Evolutionary conservation across 2,888 invertebrate species (phyloP).

Genomic region (Alviniconcha strummeri): DNA sequence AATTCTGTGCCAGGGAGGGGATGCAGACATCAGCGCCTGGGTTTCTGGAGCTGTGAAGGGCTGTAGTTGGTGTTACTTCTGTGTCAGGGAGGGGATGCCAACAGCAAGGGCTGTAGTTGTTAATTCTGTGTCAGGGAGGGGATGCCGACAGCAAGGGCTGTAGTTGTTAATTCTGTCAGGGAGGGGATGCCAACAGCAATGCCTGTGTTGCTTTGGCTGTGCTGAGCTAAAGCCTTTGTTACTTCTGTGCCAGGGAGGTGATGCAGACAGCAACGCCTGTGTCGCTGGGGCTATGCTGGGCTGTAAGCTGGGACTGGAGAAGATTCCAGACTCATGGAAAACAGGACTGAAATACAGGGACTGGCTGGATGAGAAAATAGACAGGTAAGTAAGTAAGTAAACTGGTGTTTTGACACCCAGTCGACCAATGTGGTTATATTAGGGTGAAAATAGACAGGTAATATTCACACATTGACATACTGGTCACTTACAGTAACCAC

Average conservation of each 20-base stretch:
- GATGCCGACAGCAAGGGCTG: no score
- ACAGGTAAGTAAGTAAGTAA: constrained; percentile 35
- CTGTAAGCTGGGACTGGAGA: constrained; percentile 51
- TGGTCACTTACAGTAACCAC: no score
- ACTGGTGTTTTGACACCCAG: background rate
- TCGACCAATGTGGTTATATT: background rate
- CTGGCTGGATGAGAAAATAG: constrained; percentile 44
- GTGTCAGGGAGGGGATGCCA: no score
- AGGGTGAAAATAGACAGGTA: background rate
- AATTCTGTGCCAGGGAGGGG: no score
- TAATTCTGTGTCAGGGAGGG: no score
- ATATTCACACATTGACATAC: no score
- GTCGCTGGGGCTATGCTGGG: constrained; percentile 59
- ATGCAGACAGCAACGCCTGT: constrained; percentile 59
- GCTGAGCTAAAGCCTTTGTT: no score
- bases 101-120: no score
- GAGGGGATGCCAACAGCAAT: background rate
- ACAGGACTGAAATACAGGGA: constrained; percentile 42
- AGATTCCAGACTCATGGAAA: constrained; percentile 51
- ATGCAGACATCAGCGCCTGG: no score
- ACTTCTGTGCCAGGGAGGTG: constrained; percentile 48
- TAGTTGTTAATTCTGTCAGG: no score
- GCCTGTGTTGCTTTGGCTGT: background rate
- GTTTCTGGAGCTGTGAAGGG: no score
- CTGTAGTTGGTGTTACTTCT: no score